Conservation (phyloP, 1,140 invertebrate species). For the Drosophila tropicalis region DNA sequence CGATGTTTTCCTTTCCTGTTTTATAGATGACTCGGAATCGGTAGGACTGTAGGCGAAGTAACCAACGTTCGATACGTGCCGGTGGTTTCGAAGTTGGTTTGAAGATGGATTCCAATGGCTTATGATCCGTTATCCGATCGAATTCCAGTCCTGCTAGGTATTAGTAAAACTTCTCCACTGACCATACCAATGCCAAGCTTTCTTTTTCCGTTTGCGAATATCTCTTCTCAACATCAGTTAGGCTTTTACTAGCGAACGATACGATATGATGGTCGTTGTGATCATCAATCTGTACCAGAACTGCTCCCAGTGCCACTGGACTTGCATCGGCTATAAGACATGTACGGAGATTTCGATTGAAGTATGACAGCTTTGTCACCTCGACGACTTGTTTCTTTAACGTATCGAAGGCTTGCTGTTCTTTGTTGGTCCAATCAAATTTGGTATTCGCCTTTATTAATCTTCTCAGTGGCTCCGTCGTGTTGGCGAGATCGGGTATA, state of each 20-base stretch:
- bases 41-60: conserved; percentile 2
- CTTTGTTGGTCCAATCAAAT: background rate
- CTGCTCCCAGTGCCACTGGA: too few relatives aligned
- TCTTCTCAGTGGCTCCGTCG: conserved; percentile 31
- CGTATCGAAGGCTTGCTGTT: conserved; percentile 13
- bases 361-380: conserved; percentile 12
- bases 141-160: conserved; percentile 29
- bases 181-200: conserved; percentile 4
- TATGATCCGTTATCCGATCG: conserved; percentile 19
- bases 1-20: conserved; percentile 21
- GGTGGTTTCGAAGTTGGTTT: conserved; percentile 29
- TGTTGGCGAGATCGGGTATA: conserved; percentile 32
- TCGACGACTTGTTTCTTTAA: conserved; percentile 2
- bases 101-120: conserved; percentile 23
- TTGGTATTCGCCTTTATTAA: too few relatives aligned
- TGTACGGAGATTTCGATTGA: background rate
- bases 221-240: conserved; percentile 28
- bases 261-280: conserved; percentile 27
- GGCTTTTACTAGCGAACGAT: conserved; percentile 34
- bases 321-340: too few relatives aligned
- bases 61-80: conserved; percentile 11
- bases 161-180: conserved; percentile 23
- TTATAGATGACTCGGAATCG: conserved; percentile 26
- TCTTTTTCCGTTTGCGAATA: conserved; percentile 28
- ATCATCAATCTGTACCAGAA: too few relatives aligned